Evolutionary conservation across 2,113 vertebrate species (phyloP), one percentile per base, ranked within the genome.

Genomic region (Xenopus laevis): DNA sequence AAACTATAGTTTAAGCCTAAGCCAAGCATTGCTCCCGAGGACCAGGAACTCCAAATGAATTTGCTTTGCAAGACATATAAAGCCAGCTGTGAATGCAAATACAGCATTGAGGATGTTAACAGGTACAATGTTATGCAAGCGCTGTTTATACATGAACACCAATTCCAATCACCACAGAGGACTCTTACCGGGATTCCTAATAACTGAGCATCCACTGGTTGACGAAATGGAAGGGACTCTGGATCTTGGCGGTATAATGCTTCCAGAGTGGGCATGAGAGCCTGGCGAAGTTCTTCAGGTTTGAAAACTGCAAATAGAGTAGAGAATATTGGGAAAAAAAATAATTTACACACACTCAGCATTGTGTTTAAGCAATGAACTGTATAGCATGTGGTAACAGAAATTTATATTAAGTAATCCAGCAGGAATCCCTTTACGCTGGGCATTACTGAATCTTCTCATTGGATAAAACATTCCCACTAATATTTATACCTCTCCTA

Each of bases 161-260:
- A 23, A 17, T 1, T 50, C 12, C 47, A 50, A 50, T 50, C 15
- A 13, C 80, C 77, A 6, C 55, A 73, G 17, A 55, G 13, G 53
- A 90, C 87, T 98, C 97, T 92, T 92, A 99, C 97, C 87, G 97
- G 97, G 91, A 99, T 99, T 92, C 96, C 96, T 78, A 99, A 89
- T 82, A 96, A 91, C 15, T 98, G 95, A 82, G 97, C 95, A 91
- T 99, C 95, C 87, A 99, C 97, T 82, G 97, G 97, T 75, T 98
- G 97, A 77, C 97, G 94, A 85, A 99, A 99, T 55, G 97, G 97
- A 83, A 98, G 92, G 79, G 97, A 99, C 86, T 99, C 97, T 0
- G 97, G 97, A 87, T 98, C 97, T 87, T 98, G 96, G 76, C 96
- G 92, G 84, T 98, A 99, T 89, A 98, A 88, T 84, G 96, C 93